Evolutionary conservation across 2,797 vertebrate genomes (phyloP), one percentile per base, ranked within the genome.

Genomic region (Austrolebias charrua): DNA sequence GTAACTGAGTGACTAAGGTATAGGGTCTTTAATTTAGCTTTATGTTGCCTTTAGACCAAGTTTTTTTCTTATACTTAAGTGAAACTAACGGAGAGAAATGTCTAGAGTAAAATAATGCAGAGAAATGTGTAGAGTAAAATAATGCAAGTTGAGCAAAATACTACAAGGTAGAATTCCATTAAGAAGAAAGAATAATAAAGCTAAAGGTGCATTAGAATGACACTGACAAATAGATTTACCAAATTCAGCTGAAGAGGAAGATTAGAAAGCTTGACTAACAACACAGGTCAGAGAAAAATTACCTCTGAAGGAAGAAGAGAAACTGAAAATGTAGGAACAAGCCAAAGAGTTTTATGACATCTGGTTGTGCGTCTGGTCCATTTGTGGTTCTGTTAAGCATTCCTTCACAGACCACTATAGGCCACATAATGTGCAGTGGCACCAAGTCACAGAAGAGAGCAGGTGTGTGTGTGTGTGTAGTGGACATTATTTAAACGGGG

Each of bases 341-440:
- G 76, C 72, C 81, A 74, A 79, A 84, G 83, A 88, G 66, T 89
- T 90, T 89, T 81, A 90, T 88, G 87, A 88, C 66, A 35, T 81
- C 84, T 88, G 85, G 87, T 85, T 73, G 79, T 63, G 75, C 60
- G 78, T 87, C 83, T 81, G 81, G 74, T 87, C 88, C 84, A 86
- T 87, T 88, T 88, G 89, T 80, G 88, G 89, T 87, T 83, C 72
- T 82, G 78, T 72, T 84, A 73, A 50, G 62, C 79, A 88, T 87
- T 90, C 86, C 79, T 86, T 63, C 33, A 5, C 82, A 58, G 83
- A 88, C 88, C 88, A 76, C 86, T 52, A 51, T 71, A 69, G 76
- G 72, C 89, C 88, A 83, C 88, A 89, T 73, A 53, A 83, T 86
- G 73, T 73, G 46, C 69, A 33, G 76, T 33, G 48, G 68, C 67